Percentiles rank a stretch among this genome's conserved stretches.
phyloP scores from a whole-genome alignment of 2,797 vertebrate species.

The Scarus forsteni region DNA sequence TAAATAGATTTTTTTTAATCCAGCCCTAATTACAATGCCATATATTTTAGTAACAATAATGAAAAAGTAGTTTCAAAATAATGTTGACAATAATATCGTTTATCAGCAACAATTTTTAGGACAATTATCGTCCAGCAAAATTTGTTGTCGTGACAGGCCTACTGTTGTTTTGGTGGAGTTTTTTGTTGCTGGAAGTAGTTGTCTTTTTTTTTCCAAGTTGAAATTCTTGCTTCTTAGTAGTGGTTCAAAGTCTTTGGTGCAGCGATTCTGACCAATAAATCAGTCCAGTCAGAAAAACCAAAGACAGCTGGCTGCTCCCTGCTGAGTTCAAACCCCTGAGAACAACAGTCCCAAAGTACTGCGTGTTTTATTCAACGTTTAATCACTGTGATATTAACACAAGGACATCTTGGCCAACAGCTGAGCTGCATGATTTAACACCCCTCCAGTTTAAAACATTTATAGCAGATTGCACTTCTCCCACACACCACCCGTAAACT shows the following conservation, averaged over 20 bases:
- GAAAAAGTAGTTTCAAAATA: too few relatives aligned
- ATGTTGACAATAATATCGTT: too few relatives aligned
- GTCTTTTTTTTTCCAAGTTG: neutral
- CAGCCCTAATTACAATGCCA: too few relatives aligned
- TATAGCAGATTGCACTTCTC: neutral
- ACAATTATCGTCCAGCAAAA: too few relatives aligned
- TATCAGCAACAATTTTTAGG: too few relatives aligned
- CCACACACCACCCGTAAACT: constrained; percentile 12
- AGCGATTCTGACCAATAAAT: neutral
- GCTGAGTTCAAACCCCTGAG: neutral
- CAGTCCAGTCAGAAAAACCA: neutral
- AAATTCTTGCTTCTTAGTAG: neutral
- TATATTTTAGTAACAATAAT: too few relatives aligned
- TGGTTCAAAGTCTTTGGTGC: neutral
- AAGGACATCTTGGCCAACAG: neutral
- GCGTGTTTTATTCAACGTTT: constrained; percentile 3
- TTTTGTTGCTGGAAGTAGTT: too few relatives aligned
- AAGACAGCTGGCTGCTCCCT: neutral
- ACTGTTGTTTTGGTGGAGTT: too few relatives aligned
- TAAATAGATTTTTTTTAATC: too few relatives aligned
- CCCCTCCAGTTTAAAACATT: constrained; percentile 11
- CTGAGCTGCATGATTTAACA: constrained; percentile 7
- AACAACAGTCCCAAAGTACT: neutral
- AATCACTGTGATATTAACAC: constrained; percentile 8
- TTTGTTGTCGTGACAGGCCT: too few relatives aligned